These are phyloP conservation scores for Papilio xuthus DNA, from an alignment of 1,140 invertebrate genomes.

Conservation along the genomic window DNA sequence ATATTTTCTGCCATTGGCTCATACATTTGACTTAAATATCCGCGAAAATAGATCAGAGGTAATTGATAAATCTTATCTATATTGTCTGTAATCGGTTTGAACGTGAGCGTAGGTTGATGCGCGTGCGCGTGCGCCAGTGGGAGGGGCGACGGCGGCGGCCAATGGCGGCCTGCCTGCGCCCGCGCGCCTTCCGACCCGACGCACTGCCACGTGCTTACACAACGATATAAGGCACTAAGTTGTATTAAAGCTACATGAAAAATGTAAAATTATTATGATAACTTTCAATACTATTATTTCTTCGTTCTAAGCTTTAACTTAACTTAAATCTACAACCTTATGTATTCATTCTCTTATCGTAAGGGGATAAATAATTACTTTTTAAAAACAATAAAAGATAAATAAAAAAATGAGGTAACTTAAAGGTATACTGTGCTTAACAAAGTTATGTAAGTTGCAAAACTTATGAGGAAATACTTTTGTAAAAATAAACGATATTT, in stretches of 20 bases:
- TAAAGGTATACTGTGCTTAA: too few species aligned
- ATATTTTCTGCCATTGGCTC: background rate
- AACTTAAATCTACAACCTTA: background rate
- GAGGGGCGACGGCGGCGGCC: slow-evolving; percentile 65
- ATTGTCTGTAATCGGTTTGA: slow-evolving; percentile 8
- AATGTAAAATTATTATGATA: background rate
- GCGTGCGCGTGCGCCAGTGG: slow-evolving; percentile 56
- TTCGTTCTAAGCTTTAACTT: background rate
- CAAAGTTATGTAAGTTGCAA: too few species aligned
- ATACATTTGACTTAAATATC: background rate
- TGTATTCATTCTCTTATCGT: background rate
- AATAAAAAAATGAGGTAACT: too few species aligned
- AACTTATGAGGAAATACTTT: too few species aligned
- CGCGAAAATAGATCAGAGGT: slow-evolving; percentile 12
- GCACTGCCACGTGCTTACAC: slow-evolving; percentile 51
- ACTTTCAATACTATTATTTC: background rate
- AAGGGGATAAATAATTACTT: too few species aligned
- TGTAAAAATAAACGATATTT: too few species aligned
- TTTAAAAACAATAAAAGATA: too few species aligned
- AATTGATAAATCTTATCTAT: slow-evolving; percentile 27
- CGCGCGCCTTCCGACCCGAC: slow-evolving; percentile 43
- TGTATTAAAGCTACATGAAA: background rate
- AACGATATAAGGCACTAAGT: background rate
- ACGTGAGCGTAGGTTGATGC: slow-evolving; percentile 6
- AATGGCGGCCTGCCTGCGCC: slow-evolving; percentile 56